Evolutionary conservation across 2,797 vertebrate species (phyloP).

Genomic region (Carcharodon carcharias): DNA sequence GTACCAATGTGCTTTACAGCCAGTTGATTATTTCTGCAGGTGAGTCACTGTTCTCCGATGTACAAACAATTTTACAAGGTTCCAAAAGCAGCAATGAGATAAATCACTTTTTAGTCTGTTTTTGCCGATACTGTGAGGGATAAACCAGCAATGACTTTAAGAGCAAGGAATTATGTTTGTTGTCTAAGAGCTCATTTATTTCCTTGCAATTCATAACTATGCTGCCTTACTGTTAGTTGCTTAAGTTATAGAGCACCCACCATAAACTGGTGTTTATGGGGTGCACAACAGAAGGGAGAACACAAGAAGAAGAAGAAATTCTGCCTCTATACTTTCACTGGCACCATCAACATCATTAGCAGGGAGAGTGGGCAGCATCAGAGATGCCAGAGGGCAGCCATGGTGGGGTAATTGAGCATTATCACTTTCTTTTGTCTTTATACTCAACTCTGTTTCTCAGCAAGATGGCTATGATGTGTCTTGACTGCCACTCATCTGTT

Average conservation of each 20-base stretch:
- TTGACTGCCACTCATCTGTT: no score
- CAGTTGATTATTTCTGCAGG: background rate
- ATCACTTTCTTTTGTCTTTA: no score
- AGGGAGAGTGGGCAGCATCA: no score
- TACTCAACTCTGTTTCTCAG: no score
- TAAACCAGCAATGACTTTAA: background rate
- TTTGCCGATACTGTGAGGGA: background rate
- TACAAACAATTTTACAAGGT: background rate
- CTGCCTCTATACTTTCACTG: no score
- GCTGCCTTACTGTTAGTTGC: background rate
- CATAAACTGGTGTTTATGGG: background rate
- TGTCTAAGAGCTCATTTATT: background rate
- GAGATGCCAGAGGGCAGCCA: no score
- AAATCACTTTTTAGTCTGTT: background rate
- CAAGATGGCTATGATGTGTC: no score
- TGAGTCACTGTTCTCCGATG: background rate
- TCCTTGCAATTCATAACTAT: background rate
- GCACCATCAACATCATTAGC: no score
- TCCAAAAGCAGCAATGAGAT: background rate
- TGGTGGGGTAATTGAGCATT: no score
- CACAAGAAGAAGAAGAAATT: background rate
- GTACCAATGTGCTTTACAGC: background rate
- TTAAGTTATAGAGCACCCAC: background rate
- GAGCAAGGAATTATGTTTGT: background rate
- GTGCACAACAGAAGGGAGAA: background rate